These are phyloP conservation scores for Bradypodion ventrale DNA, from an alignment of 2,797 vertebrate species.

Conservation along the genomic window DNA sequence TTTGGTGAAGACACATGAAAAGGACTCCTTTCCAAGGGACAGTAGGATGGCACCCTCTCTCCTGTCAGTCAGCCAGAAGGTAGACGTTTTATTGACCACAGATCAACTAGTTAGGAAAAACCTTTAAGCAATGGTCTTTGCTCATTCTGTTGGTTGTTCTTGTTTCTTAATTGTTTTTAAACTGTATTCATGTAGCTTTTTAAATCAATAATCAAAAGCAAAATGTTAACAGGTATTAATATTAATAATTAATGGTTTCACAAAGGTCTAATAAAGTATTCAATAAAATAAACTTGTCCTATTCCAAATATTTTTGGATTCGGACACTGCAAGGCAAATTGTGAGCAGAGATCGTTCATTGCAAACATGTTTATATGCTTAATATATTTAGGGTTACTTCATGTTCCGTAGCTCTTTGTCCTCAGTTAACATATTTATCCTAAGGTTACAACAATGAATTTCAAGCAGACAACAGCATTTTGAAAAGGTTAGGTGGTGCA, in stretches of 20 bases:
- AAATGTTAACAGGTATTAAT: no score
- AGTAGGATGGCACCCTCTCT: no score
- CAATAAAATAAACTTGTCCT: not conserved
- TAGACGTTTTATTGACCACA: no score
- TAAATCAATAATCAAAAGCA: not conserved
- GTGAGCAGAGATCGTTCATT: not conserved
- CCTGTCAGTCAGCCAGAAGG: no score
- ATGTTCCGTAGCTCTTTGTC: not conserved
- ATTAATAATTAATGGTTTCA: not conserved
- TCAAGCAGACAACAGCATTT: conserved; percentile 46
- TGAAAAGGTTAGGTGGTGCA: conserved; percentile 34
- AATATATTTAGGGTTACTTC: not conserved
- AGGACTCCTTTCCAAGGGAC: no score
- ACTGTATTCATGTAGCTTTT: no score
- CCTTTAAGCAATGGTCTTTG: no score
- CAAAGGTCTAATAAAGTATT: not conserved
- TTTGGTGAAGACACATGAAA: no score
- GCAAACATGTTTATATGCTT: not conserved
- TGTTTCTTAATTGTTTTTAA: no score
- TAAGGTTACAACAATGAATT: conserved; percentile 39
- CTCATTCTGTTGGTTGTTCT: no score
- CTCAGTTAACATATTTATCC: conserved; percentile 27
- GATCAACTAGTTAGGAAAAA: no score
- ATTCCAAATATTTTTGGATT: not conserved
- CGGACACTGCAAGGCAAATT: not conserved